Evolutionary conservation across 1,140 invertebrate genomes (phyloP).

Genomic region (Drosophila ercepeae): DNA sequence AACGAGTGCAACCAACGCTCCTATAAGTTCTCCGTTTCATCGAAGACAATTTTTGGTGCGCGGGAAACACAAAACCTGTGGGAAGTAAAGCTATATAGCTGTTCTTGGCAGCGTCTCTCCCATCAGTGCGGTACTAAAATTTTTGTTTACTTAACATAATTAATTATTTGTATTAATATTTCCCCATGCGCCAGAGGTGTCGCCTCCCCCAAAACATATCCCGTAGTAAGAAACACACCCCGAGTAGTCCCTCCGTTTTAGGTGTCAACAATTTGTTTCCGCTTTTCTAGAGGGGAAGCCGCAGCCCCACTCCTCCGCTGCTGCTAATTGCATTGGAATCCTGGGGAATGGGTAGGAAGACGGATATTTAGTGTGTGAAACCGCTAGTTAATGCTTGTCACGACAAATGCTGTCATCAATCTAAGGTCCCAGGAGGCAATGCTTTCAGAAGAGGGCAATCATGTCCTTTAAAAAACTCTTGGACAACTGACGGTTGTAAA

Average conservation of each 20-base stretch:
- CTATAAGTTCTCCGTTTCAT: conserved; percentile 57
- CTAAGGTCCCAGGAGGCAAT: conserved; percentile 17
- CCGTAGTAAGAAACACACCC: not conserved
- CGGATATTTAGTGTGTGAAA: conserved; percentile 55
- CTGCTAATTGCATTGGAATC: conserved; percentile 51
- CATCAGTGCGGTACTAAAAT: conserved; percentile 36
- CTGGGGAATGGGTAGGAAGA: conserved; percentile 2
- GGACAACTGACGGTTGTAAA: conserved; percentile 65
- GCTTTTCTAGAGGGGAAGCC: conserved; percentile 22
- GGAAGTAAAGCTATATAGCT: conserved; percentile 75
- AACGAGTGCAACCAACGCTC: conserved; percentile 19
- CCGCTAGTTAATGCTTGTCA: conserved; percentile 76
- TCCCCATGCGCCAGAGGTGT: conserved; percentile 21
- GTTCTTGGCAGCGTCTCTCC: conserved; percentile 9
- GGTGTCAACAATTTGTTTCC: conserved; percentile 64
- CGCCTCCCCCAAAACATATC: not conserved
- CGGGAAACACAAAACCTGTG: conserved; percentile 73
- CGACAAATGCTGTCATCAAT: conserved; percentile 80
- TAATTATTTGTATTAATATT: conserved; percentile 76
- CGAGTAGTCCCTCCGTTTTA: conserved; percentile 39
- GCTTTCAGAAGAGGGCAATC: not conserved
- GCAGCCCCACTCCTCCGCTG: conserved; percentile 1
- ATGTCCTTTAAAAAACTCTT: conserved; percentile 58
- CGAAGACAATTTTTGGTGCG: conserved; percentile 47
- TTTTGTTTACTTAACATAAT: conserved; percentile 65